phyloP scores from a whole-genome alignment of 2,888 invertebrate species.

The Philereme vetulata region DNA sequence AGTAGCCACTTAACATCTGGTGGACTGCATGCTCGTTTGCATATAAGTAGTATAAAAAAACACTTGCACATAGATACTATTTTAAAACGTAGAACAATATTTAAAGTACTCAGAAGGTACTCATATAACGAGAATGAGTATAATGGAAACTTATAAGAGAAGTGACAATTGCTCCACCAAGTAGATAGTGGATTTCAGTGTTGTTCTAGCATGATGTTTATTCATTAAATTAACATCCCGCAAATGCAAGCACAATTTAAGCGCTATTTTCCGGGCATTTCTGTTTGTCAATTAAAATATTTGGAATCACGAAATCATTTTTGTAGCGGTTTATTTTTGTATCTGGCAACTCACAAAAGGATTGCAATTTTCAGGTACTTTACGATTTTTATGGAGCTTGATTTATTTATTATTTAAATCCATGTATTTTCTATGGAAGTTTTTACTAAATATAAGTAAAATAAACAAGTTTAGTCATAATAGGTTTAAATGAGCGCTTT shows the following conservation, averaged over 20 bases:
- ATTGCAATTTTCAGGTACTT: constrained; percentile 51
- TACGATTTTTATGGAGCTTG: constrained; percentile 39
- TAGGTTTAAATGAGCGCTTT: too few relatives aligned
- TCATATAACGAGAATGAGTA: not conserved
- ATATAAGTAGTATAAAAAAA: too few relatives aligned
- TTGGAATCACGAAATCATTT: constrained; percentile 79
- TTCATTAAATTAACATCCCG: constrained; percentile 75
- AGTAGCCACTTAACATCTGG: too few relatives aligned
- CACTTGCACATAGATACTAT: too few relatives aligned
- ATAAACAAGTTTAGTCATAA: too few relatives aligned
- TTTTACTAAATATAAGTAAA: too few relatives aligned
- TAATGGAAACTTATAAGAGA: constrained; percentile 27
- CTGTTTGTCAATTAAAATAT: constrained; percentile 83
- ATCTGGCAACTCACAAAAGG: constrained; percentile 60
- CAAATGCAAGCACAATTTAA: constrained; percentile 78
- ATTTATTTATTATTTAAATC: too few relatives aligned
- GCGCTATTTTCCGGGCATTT: constrained; percentile 73
- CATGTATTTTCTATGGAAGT: too few relatives aligned
- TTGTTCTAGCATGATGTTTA: constrained; percentile 69
- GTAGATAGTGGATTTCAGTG: constrained; percentile 60
- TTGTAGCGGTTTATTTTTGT: constrained; percentile 73
- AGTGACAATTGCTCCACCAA: constrained; percentile 39
- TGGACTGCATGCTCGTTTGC: too few relatives aligned
- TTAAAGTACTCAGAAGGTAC: not conserved
- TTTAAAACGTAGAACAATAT: too few relatives aligned